These are phyloP conservation scores for Sinocyclocheilus grahami DNA, from an alignment of 2,113 vertebrate species.

Conservation along the genomic window DNA sequence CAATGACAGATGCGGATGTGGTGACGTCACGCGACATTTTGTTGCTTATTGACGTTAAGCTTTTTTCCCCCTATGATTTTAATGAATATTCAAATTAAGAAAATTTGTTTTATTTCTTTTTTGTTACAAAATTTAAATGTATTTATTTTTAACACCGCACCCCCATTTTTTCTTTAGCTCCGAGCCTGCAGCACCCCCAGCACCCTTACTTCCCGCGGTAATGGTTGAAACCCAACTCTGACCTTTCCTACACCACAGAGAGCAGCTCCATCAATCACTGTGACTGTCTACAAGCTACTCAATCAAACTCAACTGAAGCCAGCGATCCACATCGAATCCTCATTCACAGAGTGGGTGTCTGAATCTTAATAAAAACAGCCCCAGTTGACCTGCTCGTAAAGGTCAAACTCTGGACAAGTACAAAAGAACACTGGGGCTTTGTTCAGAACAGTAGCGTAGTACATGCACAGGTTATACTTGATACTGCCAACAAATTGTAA, in stretches of 20 bases:
- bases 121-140: too few species aligned
- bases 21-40: too few species aligned
- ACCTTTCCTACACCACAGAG: slow-evolving; percentile 33
- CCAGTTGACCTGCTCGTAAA: background rate
- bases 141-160: too few species aligned
- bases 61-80: too few species aligned
- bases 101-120: too few species aligned
- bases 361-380: slow-evolving; percentile 32
- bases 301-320: slow-evolving; percentile 30
- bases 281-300: slow-evolving; percentile 24
- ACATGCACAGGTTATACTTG: background rate
- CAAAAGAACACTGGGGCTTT: slow-evolving; percentile 1
- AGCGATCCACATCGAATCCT: slow-evolving; percentile 30
- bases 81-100: too few species aligned
- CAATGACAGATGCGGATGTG: too few species aligned
- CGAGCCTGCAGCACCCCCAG: too few species aligned
- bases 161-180: too few species aligned
- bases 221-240: slow-evolving; percentile 33
- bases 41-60: too few species aligned
- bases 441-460: background rate
- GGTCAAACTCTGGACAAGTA: slow-evolving; percentile 11
- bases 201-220: too few species aligned
- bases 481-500: background rate
- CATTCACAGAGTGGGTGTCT: slow-evolving; percentile 11
- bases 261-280: slow-evolving; percentile 13